Percentiles rank a stretch among this genome's conserved stretches.
Conservation (phyloP, 2,888 invertebrate species). For the Noctua pronuba region DNA sequence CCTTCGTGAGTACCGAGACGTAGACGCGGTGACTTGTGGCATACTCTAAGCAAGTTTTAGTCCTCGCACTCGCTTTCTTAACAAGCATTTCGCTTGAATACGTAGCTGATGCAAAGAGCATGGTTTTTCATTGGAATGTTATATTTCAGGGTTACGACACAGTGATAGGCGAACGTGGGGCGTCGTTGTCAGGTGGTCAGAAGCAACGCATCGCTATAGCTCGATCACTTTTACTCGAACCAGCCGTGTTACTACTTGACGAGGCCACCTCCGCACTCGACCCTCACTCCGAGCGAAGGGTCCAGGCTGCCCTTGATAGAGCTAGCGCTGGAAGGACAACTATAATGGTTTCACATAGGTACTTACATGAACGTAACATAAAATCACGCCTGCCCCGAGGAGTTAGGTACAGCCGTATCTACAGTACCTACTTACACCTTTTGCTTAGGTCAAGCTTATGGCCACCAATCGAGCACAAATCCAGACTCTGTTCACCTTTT, state of each 20-base stretch:
- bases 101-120: background rate
- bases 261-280: conserved; percentile 97
- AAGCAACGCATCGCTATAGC: conserved; percentile 96
- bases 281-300: conserved; percentile 94
- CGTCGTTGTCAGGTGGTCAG: conserved; percentile 95
- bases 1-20: background rate
- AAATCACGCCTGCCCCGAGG: background rate
- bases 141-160: conserved; percentile 92
- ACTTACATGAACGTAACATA: background rate
- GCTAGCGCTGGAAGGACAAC: conserved; percentile 94
- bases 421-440: background rate
- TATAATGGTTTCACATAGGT: conserved; percentile 93
- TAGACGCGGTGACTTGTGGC: background rate
- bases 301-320: conserved; percentile 94
- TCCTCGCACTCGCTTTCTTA: background rate
- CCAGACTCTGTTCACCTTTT: background rate
- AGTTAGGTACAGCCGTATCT: background rate
- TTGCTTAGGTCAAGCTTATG: background rate
- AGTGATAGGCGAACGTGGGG: conserved; percentile 94
- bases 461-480: background rate
- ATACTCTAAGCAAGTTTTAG: background rate
- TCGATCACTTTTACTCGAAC: conserved; percentile 94
- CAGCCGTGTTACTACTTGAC: conserved; percentile 93
- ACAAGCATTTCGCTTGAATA: background rate
- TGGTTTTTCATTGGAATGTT: background rate